These are phyloP conservation scores for Drosophila subquinaria DNA, from an alignment of 2,888 invertebrate genomes.

Conservation along the genomic window DNA sequence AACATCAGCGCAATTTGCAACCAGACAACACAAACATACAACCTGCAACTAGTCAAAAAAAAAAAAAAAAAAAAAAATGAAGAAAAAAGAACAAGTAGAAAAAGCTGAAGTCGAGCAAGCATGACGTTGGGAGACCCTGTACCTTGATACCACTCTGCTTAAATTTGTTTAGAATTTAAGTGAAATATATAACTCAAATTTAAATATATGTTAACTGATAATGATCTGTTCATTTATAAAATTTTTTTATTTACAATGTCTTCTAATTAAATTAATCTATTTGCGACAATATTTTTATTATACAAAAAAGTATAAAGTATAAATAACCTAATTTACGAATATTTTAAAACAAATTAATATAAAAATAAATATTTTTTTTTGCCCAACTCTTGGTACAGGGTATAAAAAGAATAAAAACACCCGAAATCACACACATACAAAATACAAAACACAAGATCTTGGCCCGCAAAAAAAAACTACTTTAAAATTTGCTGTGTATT, in stretches of 20 bases:
- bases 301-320: too few relatives aligned
- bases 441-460: constrained; percentile 39
- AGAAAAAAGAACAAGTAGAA: constrained; percentile 8
- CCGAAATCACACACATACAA: constrained; percentile 14
- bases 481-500: constrained; percentile 42
- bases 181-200: too few relatives aligned
- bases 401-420: constrained; percentile 31
- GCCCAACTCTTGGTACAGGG: constrained; percentile 9
- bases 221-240: too few relatives aligned
- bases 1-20: constrained; percentile 69
- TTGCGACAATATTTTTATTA: too few relatives aligned
- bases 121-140: not conserved
- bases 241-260: too few relatives aligned
- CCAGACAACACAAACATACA: constrained; percentile 39
- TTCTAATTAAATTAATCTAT: too few relatives aligned
- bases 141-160: not conserved
- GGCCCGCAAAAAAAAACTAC: constrained; percentile 32
- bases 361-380: too few relatives aligned
- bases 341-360: too few relatives aligned
- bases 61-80: constrained; percentile 24
- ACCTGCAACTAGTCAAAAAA: constrained; percentile 43
- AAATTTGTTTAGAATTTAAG: not conserved
- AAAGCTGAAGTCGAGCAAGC: not conserved
- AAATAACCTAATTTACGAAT: too few relatives aligned
- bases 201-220: too few relatives aligned